Percentiles rank a stretch among this genome's conserved stretches.
phyloP scores from a whole-genome alignment of 2,888 invertebrate species.

The Lepidochrysops patricia region DNA sequence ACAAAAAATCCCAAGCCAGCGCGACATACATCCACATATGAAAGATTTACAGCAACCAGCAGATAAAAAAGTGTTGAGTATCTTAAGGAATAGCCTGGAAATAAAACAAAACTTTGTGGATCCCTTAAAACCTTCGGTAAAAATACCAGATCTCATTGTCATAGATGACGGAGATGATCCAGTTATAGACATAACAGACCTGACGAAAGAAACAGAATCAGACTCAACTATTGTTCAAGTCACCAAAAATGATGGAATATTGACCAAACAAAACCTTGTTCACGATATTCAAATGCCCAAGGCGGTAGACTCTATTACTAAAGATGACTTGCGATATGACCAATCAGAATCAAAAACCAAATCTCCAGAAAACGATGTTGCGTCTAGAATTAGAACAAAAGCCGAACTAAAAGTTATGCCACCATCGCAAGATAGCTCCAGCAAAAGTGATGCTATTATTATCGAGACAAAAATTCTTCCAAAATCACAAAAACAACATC shows the following conservation, averaged over 20 bases:
- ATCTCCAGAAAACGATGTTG: conserved; percentile 70
- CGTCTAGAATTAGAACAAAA: conserved; percentile 88
- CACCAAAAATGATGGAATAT: conserved; percentile 30
- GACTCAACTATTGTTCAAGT: conserved; percentile 34
- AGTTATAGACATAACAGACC: conserved; percentile 64
- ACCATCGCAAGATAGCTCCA: conserved; percentile 47
- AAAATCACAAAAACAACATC: conserved; percentile 59
- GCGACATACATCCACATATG: conserved; percentile 48
- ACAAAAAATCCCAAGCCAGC: conserved; percentile 56
- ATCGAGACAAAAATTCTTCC: conserved; percentile 47
- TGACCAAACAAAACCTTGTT: conserved; percentile 34
- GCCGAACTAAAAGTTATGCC: conserved; percentile 83
- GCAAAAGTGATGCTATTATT: conserved; percentile 36
- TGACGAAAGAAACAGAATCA: conserved; percentile 52
- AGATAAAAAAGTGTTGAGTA: conserved; percentile 81
- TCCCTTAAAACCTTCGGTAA: conserved; percentile 63
- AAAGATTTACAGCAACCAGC: conserved; percentile 66
- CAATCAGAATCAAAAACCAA: conserved; percentile 46
- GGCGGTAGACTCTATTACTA: conserved; percentile 78
- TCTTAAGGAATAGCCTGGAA: conserved; percentile 82
- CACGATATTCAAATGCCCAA: conserved; percentile 79
- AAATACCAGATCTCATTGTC: conserved; percentile 63
- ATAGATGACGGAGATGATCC: conserved; percentile 67
- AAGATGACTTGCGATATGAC: conserved; percentile 53
- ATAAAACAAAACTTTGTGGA: conserved; percentile 74